Evolutionary conservation across 2,113 vertebrate genomes (phyloP).

Genomic region (Urocynchramus pylzowi): DNA sequence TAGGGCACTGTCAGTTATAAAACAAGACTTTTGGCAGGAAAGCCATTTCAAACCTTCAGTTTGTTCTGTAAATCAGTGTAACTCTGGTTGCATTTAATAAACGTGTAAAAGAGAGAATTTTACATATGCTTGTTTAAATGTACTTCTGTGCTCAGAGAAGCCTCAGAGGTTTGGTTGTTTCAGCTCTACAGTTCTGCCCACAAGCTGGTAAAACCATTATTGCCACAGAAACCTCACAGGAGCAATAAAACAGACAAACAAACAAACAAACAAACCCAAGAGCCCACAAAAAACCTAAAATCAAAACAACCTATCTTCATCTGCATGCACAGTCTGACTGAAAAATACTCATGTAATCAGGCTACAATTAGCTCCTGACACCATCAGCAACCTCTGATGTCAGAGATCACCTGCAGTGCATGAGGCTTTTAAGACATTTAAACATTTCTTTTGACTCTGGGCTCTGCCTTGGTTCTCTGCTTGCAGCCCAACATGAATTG

Average conservation of each 20-base stretch:
- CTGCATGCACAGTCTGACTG: background rate
- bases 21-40: background rate
- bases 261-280: background rate
- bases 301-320: background rate
- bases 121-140: background rate
- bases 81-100: background rate
- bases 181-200: background rate
- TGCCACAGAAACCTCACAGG: background rate
- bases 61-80: background rate
- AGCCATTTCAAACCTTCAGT: background rate
- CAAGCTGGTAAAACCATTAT: constrained; percentile 12
- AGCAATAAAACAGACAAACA: background rate
- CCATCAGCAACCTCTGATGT: background rate
- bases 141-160: background rate
- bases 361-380: background rate
- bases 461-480: background rate
- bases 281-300: background rate
- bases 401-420: background rate
- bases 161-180: background rate
- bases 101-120: background rate
- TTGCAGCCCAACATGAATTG: background rate
- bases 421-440: background rate
- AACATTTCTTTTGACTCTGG: background rate
- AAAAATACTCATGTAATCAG: background rate
- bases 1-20: background rate